These are phyloP conservation scores for Seriola aureovittata DNA, from an alignment of 2,113 vertebrate genomes.

Conservation along the genomic window DNA sequence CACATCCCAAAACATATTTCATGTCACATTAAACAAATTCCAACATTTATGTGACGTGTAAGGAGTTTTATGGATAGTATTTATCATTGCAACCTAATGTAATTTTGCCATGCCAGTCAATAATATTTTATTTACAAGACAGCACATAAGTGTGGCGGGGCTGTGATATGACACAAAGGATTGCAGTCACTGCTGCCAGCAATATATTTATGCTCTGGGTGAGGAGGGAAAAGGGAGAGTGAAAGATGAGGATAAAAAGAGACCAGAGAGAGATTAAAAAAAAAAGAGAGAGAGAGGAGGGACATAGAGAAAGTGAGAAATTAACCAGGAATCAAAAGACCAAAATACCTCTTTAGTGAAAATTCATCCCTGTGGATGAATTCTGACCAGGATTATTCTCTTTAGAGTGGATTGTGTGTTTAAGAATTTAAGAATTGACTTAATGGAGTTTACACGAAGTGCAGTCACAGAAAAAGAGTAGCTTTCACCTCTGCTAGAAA, in stretches of 20 bases:
- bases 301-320: constrained; percentile 1
- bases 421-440: background rate
- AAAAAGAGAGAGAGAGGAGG: constrained; percentile 11
- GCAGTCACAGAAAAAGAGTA: background rate
- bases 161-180: constrained; percentile 53
- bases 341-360: constrained; percentile 9
- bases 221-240: background rate
- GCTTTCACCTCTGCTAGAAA: constrained; percentile 10
- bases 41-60: constrained; percentile 56
- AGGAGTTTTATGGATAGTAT: constrained; percentile 63
- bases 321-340: constrained; percentile 31
- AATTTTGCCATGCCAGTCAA: constrained; percentile 55
- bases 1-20: constrained; percentile 45
- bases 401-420: background rate
- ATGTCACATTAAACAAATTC: constrained; percentile 67
- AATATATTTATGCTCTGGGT: constrained; percentile 47
- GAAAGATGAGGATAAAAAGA: constrained; percentile 15
- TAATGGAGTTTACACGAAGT: constrained; percentile 3
- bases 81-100: constrained; percentile 52
- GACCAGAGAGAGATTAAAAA: constrained; percentile 24
- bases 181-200: constrained; percentile 36
- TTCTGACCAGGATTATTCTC: constrained; percentile 3
- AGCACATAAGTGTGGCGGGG: constrained; percentile 19
- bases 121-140: constrained; percentile 71
- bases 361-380: constrained; percentile 25